A percentile compares a stretch with the other conserved stretches of the same genome.
phyloP scores from a whole-genome alignment of 2,797 vertebrate genomes.

The Betta splendens region DNA sequence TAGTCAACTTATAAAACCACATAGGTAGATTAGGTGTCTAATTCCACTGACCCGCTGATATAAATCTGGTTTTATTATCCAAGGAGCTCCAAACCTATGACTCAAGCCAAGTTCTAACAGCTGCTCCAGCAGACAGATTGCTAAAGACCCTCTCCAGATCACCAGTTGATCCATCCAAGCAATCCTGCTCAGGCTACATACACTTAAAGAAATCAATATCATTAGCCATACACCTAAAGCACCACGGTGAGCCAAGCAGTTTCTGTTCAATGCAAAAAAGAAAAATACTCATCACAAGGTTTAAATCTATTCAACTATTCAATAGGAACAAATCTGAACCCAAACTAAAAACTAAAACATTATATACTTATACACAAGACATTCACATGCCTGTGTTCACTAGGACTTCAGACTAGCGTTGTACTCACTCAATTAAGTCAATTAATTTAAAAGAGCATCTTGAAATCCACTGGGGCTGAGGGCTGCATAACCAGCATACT shows the following conservation, averaged over 20 bases:
- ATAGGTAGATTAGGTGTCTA: constrained; percentile 91
- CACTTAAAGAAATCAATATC: constrained; percentile 69
- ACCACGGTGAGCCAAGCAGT: background rate
- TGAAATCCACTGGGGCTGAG: no score
- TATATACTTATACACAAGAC: no score
- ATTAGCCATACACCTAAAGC: constrained; percentile 44
- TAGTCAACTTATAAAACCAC: constrained; percentile 84
- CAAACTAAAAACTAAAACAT: no score
- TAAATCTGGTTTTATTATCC: constrained; percentile 87
- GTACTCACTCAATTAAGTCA: no score
- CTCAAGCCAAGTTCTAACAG: constrained; percentile 89
- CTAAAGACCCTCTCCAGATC: constrained; percentile 78
- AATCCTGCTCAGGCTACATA: constrained; percentile 58
- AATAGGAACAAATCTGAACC: no score
- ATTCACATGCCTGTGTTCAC: no score
- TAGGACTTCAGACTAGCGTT: no score
- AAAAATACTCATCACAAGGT: no score
- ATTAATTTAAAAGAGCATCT: no score
- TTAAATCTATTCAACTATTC: no score
- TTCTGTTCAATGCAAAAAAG: background rate
- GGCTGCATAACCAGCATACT: no score
- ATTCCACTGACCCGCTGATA: constrained; percentile 86
- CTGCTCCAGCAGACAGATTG: constrained; percentile 84
- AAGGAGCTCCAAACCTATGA: constrained; percentile 81
- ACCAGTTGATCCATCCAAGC: constrained; percentile 64